Conservation (phyloP, 2,113 vertebrate species). For the Myxocyprinus asiaticus region DNA sequence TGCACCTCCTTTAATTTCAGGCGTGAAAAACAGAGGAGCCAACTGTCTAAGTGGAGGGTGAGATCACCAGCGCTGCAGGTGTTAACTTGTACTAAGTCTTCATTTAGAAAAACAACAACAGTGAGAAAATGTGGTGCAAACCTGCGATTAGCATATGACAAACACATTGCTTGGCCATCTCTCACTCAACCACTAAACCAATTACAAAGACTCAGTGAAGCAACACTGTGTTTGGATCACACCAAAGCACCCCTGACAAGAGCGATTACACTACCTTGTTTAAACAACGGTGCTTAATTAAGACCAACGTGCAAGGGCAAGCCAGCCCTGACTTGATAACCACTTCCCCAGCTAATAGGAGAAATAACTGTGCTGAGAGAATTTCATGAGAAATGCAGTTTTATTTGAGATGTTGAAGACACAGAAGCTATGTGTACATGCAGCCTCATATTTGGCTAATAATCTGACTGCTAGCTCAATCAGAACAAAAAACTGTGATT, state of each 20-base stretch:
- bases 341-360: too few species aligned
- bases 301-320: constrained; percentile 9
- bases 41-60: too few species aligned
- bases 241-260: constrained; percentile 17
- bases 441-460: too few species aligned
- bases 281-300: constrained; percentile 28
- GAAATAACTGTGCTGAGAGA: too few species aligned
- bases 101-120: constrained; percentile 10
- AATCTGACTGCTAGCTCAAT: too few species aligned
- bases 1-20: too few species aligned
- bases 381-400: too few species aligned
- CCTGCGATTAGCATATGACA: background rate
- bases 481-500: too few species aligned
- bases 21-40: too few species aligned
- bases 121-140: constrained; percentile 13
- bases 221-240: constrained; percentile 6
- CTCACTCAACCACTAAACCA: constrained; percentile 13
- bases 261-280: constrained; percentile 37
- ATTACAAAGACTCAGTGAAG: constrained; percentile 25
- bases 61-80: background rate
- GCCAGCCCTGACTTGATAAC: too few species aligned
- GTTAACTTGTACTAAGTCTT: constrained; percentile 16
- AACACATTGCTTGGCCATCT: background rate
- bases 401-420: too few species aligned
- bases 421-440: too few species aligned